Evolutionary conservation across 2,888 invertebrate genomes (phyloP), one percentile per base, ranked within the genome.

Genomic region (Gandaritis pyraliata): DNA sequence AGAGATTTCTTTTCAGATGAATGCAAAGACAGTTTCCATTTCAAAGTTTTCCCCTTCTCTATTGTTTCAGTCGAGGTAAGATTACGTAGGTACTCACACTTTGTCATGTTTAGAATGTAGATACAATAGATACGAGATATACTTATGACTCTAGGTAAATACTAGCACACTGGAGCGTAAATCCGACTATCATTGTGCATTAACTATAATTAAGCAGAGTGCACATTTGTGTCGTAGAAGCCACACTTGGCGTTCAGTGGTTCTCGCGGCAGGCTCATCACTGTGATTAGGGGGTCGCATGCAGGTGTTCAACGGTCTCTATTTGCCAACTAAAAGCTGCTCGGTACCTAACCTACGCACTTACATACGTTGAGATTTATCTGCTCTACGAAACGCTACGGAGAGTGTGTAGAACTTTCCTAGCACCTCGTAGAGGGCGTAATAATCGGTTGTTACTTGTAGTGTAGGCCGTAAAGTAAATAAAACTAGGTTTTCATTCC

Each of bases 191-290:
- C 72, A 75, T 74, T 77, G 69, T 78, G 75, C 76, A 75, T 79
- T 80, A 74, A 78, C 73, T 76, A 78, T 81, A 82, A 83, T 83
- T 82, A 83, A 75, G 73, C 71, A 72, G 75, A 83, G 81, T 83
- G 84, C 81, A 79, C 75, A 77, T 75, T 77, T 78, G 75, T 78
- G 78, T 77, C 66, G 66, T 55, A 68, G 72, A 71, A 68, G 71
- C 71, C 71, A 60, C 72, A 72, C 68, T 72, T 66, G 69, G 55
- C 70, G 64, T 69, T 70, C 65, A 62, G 65, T 64, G 67, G 60
- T 61, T 66, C 67, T 70, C 70, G 73, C 66, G 72, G 70, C 70
- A 23, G 58, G 33, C 72, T 72, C 74, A 75, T 77, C 74, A 72
- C 64, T 58, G 62, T 76, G 73, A 81, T 82, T 53, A 81, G 68